Base-by-base conservation (phyloP, 2,113 vertebrate genomes). In the Chionodraco myersi region DNA sequence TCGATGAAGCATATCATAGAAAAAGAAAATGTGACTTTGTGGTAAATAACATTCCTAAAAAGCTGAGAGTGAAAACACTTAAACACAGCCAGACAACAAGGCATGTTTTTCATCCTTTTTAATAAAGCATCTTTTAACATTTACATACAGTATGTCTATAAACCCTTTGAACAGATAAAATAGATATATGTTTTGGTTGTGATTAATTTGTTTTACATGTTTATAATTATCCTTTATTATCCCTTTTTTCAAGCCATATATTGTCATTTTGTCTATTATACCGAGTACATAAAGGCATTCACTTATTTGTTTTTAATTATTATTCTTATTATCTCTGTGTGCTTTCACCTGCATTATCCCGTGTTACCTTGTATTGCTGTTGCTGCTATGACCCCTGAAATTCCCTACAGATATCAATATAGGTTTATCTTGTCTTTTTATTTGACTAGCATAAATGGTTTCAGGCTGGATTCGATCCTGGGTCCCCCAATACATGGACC, bases 1-100 rank as follows among this genome's bases (percentile, higher is more conserved):
- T 92, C 89, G 94, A 93, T 86, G 57, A 75, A 85, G 88, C 82
- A 78, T 90, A 89, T 53, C 76, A 82, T 82, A 85, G n/a, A 88
- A 91, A 87, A 78, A 62, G 30, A 80, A 88, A 77, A 5, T 79
- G 66, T 23, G 61, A 75, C 61, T 76, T 85, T 72, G 70, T 82
- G 65, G 78, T 87, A 74, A 88, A 75, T 56, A 57, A 91, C 89
- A 91, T 90, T 94, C 82, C 72, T 83, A 79, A 86, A 93, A 89
- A 90, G 84, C 86, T 26, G 26, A 26, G 61, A 71, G 79, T 83
- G 84, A 86, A 87, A 91, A 90, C 87, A 89, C 34, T 61, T 72
- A 62, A 84, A 81, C 62, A 75, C 61, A 71, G 71, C 70, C 78
- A 82, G 70, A 88, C 82, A 75, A 84, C 66, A 65, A 79, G 81